A percentile compares a stretch with the other conserved stretches of the same genome.
phyloP scores from a whole-genome alignment of 2,797 vertebrate species.

The Xenopus petersii region DNA sequence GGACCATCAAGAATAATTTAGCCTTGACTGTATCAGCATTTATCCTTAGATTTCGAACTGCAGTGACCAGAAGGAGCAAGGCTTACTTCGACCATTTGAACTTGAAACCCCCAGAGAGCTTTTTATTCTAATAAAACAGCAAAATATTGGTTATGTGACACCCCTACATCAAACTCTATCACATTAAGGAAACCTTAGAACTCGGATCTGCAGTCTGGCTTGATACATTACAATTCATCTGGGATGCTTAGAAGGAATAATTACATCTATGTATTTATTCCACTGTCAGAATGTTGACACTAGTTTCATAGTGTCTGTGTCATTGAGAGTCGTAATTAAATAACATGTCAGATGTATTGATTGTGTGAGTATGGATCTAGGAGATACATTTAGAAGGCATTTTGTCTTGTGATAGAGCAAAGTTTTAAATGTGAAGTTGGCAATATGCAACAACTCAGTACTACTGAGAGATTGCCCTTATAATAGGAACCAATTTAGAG shows the following conservation, averaged over 20 bases:
- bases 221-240: conserved; percentile 77
- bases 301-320: conserved; percentile 78
- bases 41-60: conserved; percentile 46
- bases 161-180: conserved; percentile 89
- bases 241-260: conserved; percentile 72
- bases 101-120: conserved; percentile 82
- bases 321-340: conserved; percentile 75
- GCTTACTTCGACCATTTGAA: conserved; percentile 71
- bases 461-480: conserved; percentile 45
- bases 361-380: conserved; percentile 65
- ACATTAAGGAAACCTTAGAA: conserved; percentile 93
- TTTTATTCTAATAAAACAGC: conserved; percentile 90
- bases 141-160: conserved; percentile 83
- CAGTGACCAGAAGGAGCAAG: conserved; percentile 46
- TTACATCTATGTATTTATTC: conserved; percentile 81
- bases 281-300: conserved; percentile 81
- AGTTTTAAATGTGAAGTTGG: conserved; percentile 65
- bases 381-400: conserved; percentile 58
- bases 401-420: conserved; percentile 61
- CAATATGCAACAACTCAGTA: conserved; percentile 59
- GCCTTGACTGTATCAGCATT: conserved; percentile 40
- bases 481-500: conserved; percentile 59
- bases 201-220: conserved; percentile 61
- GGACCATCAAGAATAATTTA: conserved; percentile 18
- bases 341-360: conserved; percentile 76